A percentile compares a stretch with the other conserved stretches of the same genome.
Conservation (phyloP, 2,888 invertebrate genomes). For the Embidobia sp. region DNA sequence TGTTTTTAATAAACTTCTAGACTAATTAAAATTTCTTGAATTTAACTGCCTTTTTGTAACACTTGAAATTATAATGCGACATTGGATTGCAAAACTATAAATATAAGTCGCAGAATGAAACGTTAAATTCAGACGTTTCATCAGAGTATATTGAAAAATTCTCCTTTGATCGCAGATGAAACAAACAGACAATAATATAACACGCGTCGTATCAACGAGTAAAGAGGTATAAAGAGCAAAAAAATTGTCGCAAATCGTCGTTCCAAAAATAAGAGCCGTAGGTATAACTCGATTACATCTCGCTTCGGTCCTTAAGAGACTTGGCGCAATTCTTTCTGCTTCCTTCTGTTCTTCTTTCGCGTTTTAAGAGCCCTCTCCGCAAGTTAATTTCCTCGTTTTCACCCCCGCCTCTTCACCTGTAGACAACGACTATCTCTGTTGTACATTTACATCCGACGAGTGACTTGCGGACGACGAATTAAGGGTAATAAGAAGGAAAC, state of each 20-base stretch:
- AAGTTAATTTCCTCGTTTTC: conserved; percentile 70
- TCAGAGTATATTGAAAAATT: not conserved
- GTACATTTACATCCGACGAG: conserved; percentile 61
- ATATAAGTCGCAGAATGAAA: too few relatives aligned
- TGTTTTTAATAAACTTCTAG: too few relatives aligned
- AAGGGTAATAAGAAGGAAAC: conserved; percentile 58
- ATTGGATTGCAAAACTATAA: too few relatives aligned
- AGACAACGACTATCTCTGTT: conserved; percentile 53
- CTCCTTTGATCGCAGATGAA: conserved; percentile 10
- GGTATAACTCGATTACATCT: conserved; percentile 60
- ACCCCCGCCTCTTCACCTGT: conserved; percentile 44
- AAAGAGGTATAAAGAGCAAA: conserved; percentile 3
- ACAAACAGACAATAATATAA: conserved; percentile 1
- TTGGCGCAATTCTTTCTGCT: conserved; percentile 54
- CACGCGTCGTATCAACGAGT: conserved; percentile 14
- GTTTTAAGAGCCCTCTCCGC: conserved; percentile 64
- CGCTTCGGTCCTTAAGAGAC: conserved; percentile 54
- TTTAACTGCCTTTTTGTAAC: too few relatives aligned
- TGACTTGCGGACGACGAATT: conserved; percentile 56
- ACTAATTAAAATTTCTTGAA: too few relatives aligned
- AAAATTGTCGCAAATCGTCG: conserved; percentile 41
- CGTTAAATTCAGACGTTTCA: too few relatives aligned
- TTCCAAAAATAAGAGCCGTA: conserved; percentile 33
- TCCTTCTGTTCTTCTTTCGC: conserved; percentile 61
- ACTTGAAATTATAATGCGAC: too few relatives aligned